Evolutionary conservation across 1,140 invertebrate genomes (phyloP), one percentile per base, ranked within the genome.

Genomic region (Littorina saxatilis): DNA sequence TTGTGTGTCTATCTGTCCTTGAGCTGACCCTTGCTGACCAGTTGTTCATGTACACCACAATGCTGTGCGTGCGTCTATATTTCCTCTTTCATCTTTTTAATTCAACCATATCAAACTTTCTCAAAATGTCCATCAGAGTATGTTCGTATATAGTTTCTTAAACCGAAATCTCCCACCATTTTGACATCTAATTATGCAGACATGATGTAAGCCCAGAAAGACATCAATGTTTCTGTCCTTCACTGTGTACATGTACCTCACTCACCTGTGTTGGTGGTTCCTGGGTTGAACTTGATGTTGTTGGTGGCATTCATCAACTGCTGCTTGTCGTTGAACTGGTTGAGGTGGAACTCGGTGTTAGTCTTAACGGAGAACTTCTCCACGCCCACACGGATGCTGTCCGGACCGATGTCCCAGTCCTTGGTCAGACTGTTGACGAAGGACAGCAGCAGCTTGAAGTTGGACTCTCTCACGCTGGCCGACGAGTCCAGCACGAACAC

Each of bases 401-500:
- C 68, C 2, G 80, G 80, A 0, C 84, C 84, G 35, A 89, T 82
- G 68, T 85, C 80, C 76, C 87, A 89, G 50, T 83, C 83, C 32
- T 85, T 79, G 35, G 85, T 80, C 47, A 88, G 86, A 78, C 85
- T 86, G 32, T 81, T 86, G 23, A 91, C 85, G 83, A 91, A 91
- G 20, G 80, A 79, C 66, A 86, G 84, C 76, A 90, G 85, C 52
- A 87, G 86, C 40, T 84, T 63, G 75, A 90, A 91, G 80, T 90
- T 88, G 37, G 83, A 32, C 7, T 55, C 29, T 35, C 87, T 85
- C 50, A 91, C 86, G 79, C 85, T 88, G 27, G 87, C 87, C 0
- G 90, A 91, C 11, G 87, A 82, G 68, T 91, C 90, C 76, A 91
- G 72, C 40, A 91, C 81, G 80, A 89, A 91, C 37, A 87, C 84